Base-by-base conservation (phyloP, 2,113 vertebrate genomes). In the Nettapus auritus region DNA sequence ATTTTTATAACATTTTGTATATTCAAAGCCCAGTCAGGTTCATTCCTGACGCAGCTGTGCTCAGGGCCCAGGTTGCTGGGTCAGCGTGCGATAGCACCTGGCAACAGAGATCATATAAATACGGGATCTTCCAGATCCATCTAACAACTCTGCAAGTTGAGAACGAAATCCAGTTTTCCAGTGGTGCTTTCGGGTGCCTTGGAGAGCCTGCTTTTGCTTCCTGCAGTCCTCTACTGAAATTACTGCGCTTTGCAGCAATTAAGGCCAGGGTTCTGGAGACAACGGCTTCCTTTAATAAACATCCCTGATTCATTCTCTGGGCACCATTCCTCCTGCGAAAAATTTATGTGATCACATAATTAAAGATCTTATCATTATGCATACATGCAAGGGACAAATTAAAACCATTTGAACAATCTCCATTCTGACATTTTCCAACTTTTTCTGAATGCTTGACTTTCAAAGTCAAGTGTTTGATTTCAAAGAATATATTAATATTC, bases 281-380 rank as follows among this genome's bases (percentile, higher is more conserved):
- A 96, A 93, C 53, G 88, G 93, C 56, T 94, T 90, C 82, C 69
- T 91, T 93, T 88, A 93, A 91, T 64, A 91, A 94, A 91, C 76
- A 96, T 8, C 48, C 55, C 76, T 88, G 48, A 92, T 88, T 94
- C 77, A 73, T 73, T 94, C 77, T 89, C 93, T 20, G 59, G 78
- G 89, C 78, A 94, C 55, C 50, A 67, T 86, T 85, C 77, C 90
- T 86, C 53, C 80, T 46, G 77, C 33, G 86, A 95, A 94, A 95
- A 96, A 95, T 94, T 44, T 78, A 81, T 42, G 83, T 89, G 92
- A 96, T 95, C 93, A 88, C 69, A 90, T 90, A 96, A 93, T 94
- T 92, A 96, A 97, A 97, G 92, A 96, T 90, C 88, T 92, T 95
- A 96, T 93, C 76, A 0, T 79, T 86, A 75, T 26, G 81, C 74